Percentiles rank a stretch among this genome's conserved stretches.
phyloP scores from a whole-genome alignment of 2,797 vertebrate genomes.

The Acipenser oxyrinchus region DNA sequence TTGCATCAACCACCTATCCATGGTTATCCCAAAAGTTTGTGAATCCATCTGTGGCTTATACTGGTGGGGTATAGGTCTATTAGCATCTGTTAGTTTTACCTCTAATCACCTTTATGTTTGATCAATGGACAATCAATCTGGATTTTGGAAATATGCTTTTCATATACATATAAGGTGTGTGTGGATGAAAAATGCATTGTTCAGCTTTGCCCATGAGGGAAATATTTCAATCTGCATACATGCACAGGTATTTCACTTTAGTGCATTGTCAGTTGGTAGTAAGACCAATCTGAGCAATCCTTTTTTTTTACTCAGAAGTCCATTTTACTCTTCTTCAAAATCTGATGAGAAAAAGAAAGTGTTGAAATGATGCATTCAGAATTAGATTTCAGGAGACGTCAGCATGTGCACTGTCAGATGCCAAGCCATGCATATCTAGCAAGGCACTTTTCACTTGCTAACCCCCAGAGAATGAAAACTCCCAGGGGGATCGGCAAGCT shows the following conservation, averaged over 20 bases:
- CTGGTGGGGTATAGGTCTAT: too few relatives aligned
- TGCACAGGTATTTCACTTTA: constrained; percentile 20
- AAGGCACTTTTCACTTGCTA: constrained; percentile 1
- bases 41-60: too few relatives aligned
- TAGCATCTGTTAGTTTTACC: too few relatives aligned
- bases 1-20: too few relatives aligned
- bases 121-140: constrained; percentile 45
- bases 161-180: constrained; percentile 52
- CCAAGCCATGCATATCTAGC: constrained; percentile 10
- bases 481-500: not conserved
- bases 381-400: constrained; percentile 15
- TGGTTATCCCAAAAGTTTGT: too few relatives aligned
- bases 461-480: constrained; percentile 1
- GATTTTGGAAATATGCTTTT: constrained; percentile 40
- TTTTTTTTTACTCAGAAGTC: constrained; percentile 20
- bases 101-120: constrained; percentile 16
- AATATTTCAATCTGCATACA: constrained; percentile 17
- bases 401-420: constrained; percentile 7
- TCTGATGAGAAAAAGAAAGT: constrained; percentile 9
- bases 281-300: constrained; percentile 14
- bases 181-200: constrained; percentile 46
- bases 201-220: constrained; percentile 36
- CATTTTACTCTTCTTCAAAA: constrained; percentile 27
- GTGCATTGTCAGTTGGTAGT: constrained; percentile 24
- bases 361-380: constrained; percentile 12